Conservation (phyloP, 2,113 vertebrate species). For the Laticauda laticaudata region DNA sequence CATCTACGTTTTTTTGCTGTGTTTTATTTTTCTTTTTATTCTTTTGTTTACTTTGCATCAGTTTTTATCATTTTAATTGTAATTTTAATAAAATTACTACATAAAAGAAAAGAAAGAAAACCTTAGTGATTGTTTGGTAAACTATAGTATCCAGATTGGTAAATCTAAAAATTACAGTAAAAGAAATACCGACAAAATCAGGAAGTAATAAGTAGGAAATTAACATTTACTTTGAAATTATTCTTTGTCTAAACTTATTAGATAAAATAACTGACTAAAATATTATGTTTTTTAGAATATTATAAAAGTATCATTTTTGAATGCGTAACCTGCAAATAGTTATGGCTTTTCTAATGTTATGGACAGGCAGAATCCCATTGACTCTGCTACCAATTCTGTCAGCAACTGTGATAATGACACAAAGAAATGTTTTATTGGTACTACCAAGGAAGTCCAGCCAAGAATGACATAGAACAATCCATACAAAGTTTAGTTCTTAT, state of each 20-base stretch:
- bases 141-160: not conserved
- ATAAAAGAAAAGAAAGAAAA: accelerated
- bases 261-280: not conserved
- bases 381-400: not conserved
- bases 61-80: not conserved
- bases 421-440: not conserved
- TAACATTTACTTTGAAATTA: not conserved
- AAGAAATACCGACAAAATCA: accelerated
- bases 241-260: not conserved
- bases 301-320: not conserved
- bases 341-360: not conserved
- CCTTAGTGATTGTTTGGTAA: not conserved
- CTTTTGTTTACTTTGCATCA: not conserved
- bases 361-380: not conserved
- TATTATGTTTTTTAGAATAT: not conserved
- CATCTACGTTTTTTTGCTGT: not conserved
- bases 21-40: not conserved
- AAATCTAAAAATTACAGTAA: not conserved
- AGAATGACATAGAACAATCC: not conserved
- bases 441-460: not conserved
- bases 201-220: not conserved
- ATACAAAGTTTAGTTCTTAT: not conserved
- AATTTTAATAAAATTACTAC: not conserved
- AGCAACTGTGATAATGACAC: not conserved
- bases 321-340: not conserved